Evolutionary conservation across 2,797 vertebrate genomes (phyloP), one percentile per base, ranked within the genome.

Genomic region (Tinamus major): DNA sequence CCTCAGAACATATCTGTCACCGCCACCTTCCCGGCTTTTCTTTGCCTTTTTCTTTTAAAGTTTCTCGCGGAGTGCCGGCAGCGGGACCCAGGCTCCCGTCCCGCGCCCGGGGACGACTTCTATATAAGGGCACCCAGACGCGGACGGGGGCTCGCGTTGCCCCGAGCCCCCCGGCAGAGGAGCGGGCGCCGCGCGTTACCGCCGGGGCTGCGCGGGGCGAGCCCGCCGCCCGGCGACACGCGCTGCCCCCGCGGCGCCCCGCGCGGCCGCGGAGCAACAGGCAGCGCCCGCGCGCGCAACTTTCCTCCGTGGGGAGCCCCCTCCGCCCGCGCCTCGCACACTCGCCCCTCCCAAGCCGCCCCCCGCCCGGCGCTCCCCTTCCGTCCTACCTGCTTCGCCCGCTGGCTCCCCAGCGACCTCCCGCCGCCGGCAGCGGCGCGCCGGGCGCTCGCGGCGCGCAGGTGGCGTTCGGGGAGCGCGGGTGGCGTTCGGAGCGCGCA

Each of bases 51-150:
- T 63, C 56, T 37, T 85, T 55, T 55, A 49, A 78, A 95, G 90
- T 95, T 95, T 81, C 53, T 79, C 31, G 5, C 84, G 6, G 26
- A 18, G 58, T 89, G 46, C 84, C 82, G 83, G 79, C 63, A 84
- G 89, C 44, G 23, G 49, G 24, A 87, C 0, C 23, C 24, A 88
- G 87, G 79, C 86, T 80, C 55, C 3, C 63, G 64, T 42, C 90
- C 76, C 67, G 85, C 70, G 68, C 65, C 4, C 83, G 82, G 24
- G 9, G 13, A 72, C 46, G 75, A n/a, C 87, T 94, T 87, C 93
- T 95, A 95, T 95, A 94, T 91, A 96, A 90, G 94, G 80, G 44
- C 86, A 94, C 65, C 56, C 7, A 37, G 85, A 91, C 79, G 88
- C 58, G 72, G 87, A 61, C 39, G 23, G 44, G 63, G 92, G 89